A percentile compares a stretch with the other conserved stretches of the same genome.
These are phyloP conservation scores for Frankliniella fusca DNA, from an alignment of 2,888 invertebrate genomes.

Conservation along the genomic window DNA sequence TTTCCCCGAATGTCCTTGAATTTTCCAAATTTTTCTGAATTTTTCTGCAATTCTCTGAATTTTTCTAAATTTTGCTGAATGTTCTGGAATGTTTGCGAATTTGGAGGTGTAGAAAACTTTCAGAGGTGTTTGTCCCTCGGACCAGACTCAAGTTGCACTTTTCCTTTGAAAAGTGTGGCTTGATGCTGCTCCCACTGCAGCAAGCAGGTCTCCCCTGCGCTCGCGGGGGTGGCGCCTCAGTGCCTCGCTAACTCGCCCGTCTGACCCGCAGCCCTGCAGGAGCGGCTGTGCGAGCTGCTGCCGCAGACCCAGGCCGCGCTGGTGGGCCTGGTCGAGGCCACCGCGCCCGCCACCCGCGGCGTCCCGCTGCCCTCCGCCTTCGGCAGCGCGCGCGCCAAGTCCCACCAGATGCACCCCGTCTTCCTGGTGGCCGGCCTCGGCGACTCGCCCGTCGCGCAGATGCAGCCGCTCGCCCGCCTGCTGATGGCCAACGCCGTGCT, in stretches of 20 bases:
- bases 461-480: neutral
- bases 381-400: neutral
- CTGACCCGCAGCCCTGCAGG: neutral
- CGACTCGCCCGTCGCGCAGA: neutral
- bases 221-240: no score
- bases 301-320: neutral
- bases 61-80: no score
- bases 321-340: neutral
- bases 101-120: no score
- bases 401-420: neutral
- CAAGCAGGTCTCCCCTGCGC: neutral
- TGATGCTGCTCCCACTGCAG: no score
- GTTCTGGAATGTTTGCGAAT: no score
- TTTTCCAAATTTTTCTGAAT: no score
- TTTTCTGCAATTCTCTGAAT: no score
- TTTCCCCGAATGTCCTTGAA: no score
- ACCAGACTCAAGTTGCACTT: no score
- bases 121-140: neutral
- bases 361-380: neutral
- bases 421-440: conserved; percentile 11
- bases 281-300: conserved; percentile 7
- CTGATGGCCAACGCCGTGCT: conserved; percentile 1
- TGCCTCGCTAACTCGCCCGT: neutral
- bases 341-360: neutral
- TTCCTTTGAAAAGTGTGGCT: no score